Conservation (phyloP, 2,113 vertebrate genomes). For the Furnarius figulus region DNA sequence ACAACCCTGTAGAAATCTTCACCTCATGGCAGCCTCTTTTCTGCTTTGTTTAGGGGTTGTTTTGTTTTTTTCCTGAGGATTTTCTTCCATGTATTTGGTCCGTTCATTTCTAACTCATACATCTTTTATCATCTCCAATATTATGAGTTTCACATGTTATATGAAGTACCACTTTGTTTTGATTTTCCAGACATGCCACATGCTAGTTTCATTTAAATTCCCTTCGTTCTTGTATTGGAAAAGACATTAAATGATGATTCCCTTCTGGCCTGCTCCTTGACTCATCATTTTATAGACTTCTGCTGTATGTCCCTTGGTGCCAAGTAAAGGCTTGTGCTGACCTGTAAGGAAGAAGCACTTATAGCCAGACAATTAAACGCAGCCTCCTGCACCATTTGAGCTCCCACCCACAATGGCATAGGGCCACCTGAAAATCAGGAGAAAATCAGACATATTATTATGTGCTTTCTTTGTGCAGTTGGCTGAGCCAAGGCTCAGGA, state of each 20-base stretch:
- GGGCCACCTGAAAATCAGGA: background rate
- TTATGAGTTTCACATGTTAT: background rate
- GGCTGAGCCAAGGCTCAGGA: background rate
- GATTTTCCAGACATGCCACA: background rate
- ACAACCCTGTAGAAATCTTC: background rate
- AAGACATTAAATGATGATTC: background rate
- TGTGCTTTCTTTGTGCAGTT: background rate
- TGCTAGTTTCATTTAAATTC: background rate
- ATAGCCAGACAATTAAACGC: background rate
- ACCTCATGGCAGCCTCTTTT: background rate
- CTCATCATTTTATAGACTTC: background rate
- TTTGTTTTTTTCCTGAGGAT: too few relatives aligned
- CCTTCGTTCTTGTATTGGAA: background rate
- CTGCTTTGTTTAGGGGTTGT: background rate
- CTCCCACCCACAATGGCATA: background rate
- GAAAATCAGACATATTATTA: background rate
- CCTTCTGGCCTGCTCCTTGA: background rate
- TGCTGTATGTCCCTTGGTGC: background rate
- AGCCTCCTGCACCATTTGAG: accelerated
- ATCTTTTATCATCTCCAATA: background rate
- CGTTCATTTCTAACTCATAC: background rate
- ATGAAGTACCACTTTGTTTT: background rate
- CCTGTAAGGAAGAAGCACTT: background rate
- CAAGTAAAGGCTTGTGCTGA: background rate
- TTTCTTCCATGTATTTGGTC: background rate